A percentile compares a stretch with the other conserved stretches of the same genome.
Evolutionary conservation across 2,113 vertebrate species (phyloP).

Genomic region (Solea senegalensis): DNA sequence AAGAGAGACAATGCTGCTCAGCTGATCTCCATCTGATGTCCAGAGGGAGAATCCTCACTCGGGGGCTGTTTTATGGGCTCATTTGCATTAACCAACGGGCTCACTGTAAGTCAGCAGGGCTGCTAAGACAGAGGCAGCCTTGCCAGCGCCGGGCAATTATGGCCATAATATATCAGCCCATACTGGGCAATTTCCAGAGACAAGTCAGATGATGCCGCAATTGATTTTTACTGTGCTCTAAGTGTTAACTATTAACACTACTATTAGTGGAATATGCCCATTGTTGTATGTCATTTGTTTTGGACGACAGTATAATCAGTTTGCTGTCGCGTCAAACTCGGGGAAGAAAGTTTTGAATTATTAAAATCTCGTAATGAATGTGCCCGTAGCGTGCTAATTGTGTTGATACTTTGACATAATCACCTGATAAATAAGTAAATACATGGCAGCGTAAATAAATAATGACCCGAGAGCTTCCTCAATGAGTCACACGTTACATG

Average conservation of each 20-base stretch:
- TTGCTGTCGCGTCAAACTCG: constrained; percentile 2
- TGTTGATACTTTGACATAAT: constrained; percentile 17
- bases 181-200: constrained; percentile 69
- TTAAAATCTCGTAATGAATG: constrained; percentile 10
- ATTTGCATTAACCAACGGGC: constrained; percentile 64
- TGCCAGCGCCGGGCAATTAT: constrained; percentile 66
- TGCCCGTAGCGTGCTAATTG: background rate
- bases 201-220: constrained; percentile 71
- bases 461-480: constrained; percentile 16
- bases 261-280: constrained; percentile 43
- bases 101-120: constrained; percentile 68
- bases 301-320: constrained; percentile 5
- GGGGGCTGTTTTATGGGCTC: constrained; percentile 70
- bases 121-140: constrained; percentile 50
- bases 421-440: background rate
- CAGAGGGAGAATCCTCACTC: constrained; percentile 56
- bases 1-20: constrained; percentile 29
- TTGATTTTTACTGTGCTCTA: constrained; percentile 69
- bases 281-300: constrained; percentile 44
- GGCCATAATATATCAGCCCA: constrained; percentile 74
- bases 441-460: constrained; percentile 10
- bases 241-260: constrained; percentile 68
- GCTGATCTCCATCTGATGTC: constrained; percentile 62
- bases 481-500: constrained; percentile 29
- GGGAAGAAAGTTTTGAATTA: background rate